These are phyloP conservation scores for Amazona finschi DNA, from an alignment of 2,797 vertebrate species.

Conservation along the genomic window DNA sequence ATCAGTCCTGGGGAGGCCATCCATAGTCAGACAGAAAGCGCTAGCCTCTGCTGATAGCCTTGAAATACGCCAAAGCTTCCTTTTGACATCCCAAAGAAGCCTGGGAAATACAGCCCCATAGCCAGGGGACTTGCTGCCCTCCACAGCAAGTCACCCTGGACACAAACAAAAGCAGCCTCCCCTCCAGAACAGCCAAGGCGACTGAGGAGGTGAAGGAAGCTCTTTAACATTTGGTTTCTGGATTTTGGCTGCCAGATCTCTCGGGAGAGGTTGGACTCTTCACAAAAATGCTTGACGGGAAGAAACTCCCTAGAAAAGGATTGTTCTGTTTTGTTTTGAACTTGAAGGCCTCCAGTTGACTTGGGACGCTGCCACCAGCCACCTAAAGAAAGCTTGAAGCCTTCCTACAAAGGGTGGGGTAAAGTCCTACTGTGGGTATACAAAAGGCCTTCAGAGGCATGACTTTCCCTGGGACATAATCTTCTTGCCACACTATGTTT, in stretches of 20 bases:
- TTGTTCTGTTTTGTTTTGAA: slow-evolving; percentile 45
- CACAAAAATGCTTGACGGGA: slow-evolving; percentile 47
- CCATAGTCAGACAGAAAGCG: not conserved
- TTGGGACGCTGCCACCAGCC: slow-evolving; percentile 28
- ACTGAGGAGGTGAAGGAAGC: not conserved
- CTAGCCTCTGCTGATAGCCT: not conserved
- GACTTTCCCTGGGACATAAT: not conserved
- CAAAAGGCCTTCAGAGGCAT: not conserved
- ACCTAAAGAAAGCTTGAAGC: not conserved
- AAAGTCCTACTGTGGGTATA: not conserved
- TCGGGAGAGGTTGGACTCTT: not conserved
- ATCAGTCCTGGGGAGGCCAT: not conserved
- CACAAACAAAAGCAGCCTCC: not conserved
- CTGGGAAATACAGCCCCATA: not conserved
- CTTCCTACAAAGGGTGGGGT: not conserved
- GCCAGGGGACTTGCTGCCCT: not conserved
- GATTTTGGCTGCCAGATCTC: slow-evolving; percentile 39
- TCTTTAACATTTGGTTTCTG: not conserved
- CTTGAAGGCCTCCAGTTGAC: slow-evolving; percentile 29
- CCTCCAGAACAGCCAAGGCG: not conserved
- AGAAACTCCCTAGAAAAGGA: slow-evolving; percentile 36
- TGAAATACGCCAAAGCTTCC: not conserved
- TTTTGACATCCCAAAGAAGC: not conserved
- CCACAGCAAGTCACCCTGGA: not conserved
- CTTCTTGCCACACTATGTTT: not conserved